Conservation (phyloP, 2,888 invertebrate species). For the Phyto melanocephala region DNA sequence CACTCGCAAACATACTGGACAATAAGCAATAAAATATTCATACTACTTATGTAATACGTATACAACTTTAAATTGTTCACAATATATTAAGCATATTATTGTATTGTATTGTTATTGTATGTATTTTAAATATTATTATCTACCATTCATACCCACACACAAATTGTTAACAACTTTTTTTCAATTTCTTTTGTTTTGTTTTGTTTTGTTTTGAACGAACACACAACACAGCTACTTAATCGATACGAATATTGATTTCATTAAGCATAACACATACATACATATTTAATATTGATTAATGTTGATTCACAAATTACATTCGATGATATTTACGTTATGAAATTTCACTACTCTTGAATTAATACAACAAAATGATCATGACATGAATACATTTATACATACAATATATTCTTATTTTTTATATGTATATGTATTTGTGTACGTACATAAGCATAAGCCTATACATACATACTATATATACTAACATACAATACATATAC, state of each 20-base stretch:
- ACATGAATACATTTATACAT: slow-evolving; percentile 12
- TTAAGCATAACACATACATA: neutral
- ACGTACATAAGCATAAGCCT: neutral
- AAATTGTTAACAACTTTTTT: neutral
- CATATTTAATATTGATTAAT: slow-evolving; percentile 11
- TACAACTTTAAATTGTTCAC: neutral
- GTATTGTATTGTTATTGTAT: neutral
- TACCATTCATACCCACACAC: neutral
- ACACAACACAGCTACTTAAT: slow-evolving; percentile 51
- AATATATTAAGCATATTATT: too few relatives aligned
- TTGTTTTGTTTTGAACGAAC: slow-evolving; percentile 5
- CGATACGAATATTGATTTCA: slow-evolving; percentile 27
- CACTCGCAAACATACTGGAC: slow-evolving; percentile 9
- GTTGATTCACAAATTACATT: slow-evolving; percentile 61
- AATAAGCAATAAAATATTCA: neutral
- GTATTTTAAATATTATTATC: neutral
- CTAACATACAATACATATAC: neutral
- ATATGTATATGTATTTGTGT: neutral
- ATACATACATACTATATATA: neutral
- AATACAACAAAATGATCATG: slow-evolving; percentile 68
- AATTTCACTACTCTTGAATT: slow-evolving; percentile 75
- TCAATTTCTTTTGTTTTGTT: too few relatives aligned
- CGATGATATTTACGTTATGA: slow-evolving; percentile 76
- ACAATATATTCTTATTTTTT: neutral
- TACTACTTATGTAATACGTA: neutral